Percentiles rank a stretch among this genome's conserved stretches.
These are phyloP conservation scores for Caenorhabditis sp. DNA, from an alignment of 2,888 invertebrate genomes.

Conservation along the genomic window DNA sequence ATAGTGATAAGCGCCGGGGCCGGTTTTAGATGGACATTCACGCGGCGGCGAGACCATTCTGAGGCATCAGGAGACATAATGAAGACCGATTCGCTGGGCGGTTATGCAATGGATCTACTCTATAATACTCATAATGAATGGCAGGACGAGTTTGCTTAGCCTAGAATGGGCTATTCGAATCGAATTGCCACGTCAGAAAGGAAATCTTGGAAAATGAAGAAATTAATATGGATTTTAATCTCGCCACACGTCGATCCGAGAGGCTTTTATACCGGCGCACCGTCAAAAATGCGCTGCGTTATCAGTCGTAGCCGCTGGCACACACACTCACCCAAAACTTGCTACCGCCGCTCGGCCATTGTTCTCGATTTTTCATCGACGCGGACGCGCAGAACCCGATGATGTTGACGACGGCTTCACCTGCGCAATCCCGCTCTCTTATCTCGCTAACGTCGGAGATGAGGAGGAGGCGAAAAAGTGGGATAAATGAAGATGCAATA, in stretches of 20 bases:
- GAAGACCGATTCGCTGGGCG: conserved; percentile 22
- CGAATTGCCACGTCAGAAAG: conserved; percentile 12
- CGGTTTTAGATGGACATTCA: conserved; percentile 20
- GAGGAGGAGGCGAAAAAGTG: background rate
- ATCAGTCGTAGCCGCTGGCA: conserved; percentile 33
- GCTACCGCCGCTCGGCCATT: conserved; percentile 33
- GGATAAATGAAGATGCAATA: conserved; percentile 12
- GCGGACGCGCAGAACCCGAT: conserved; percentile 30
- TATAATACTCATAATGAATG: conserved; percentile 41
- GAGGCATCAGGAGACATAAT: background rate
- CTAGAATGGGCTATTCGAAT: background rate
- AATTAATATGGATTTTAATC: conserved; percentile 5
- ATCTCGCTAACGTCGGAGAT: no score
- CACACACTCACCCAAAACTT: conserved; percentile 47
- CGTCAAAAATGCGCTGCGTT: conserved; percentile 31
- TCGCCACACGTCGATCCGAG: conserved; percentile 19
- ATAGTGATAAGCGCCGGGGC: conserved; percentile 44
- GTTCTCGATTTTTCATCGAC: conserved; percentile 45
- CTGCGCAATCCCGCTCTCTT: conserved; percentile 46
- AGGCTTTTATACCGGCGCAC: conserved; percentile 24
- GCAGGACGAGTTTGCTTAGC: conserved; percentile 43
- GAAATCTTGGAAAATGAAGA: background rate
- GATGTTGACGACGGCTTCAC: conserved; percentile 38
- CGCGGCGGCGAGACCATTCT: conserved; percentile 12
- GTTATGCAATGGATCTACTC: conserved; percentile 44